A percentile compares a stretch with the other conserved stretches of the same genome.
Conservation (phyloP, 2,797 vertebrate genomes). For the Novumbra hubbsi region DNA sequence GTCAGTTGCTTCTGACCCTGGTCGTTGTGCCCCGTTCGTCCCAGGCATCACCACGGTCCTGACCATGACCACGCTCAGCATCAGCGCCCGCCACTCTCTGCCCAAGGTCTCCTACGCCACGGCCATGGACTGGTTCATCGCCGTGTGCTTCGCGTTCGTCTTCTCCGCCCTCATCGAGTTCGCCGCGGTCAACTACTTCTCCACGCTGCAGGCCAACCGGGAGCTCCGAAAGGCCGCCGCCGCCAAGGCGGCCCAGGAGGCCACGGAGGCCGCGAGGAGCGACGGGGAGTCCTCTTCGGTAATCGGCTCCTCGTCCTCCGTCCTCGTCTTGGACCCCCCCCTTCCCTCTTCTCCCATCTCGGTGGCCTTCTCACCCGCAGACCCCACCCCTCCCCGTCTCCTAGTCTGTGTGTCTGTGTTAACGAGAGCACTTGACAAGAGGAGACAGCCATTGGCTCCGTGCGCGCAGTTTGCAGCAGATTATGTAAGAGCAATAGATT, state of each 20-base stretch:
- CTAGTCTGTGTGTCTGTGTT: slow-evolving; percentile 65
- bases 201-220: slow-evolving; percentile 88
- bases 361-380: slow-evolving; percentile 4
- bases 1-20: not conserved
- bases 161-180: slow-evolving; percentile 96
- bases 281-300: slow-evolving; percentile 83
- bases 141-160: slow-evolving; percentile 95
- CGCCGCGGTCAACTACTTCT: slow-evolving; percentile 96
- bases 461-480: slow-evolving; percentile 59
- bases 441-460: slow-evolving; percentile 67
- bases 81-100: slow-evolving; percentile 91
- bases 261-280: slow-evolving; percentile 63
- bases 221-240: slow-evolving; percentile 78
- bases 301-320: slow-evolving; percentile 48
- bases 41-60: slow-evolving; percentile 94
- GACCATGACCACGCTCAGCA: slow-evolving; percentile 94
- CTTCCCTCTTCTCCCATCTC: slow-evolving; percentile 32
- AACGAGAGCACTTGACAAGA: slow-evolving; percentile 58
- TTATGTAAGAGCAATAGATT: slow-evolving; percentile 73
- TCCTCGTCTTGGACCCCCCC: not conserved
- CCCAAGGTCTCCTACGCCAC: slow-evolving; percentile 96
- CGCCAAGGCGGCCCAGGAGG: slow-evolving; percentile 73
- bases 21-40: not conserved
- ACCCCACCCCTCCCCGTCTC: slow-evolving; percentile 26
- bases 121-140: slow-evolving; percentile 97